Conservation (phyloP, 2,797 vertebrate genomes). For the Petrocephalus sullivani region DNA sequence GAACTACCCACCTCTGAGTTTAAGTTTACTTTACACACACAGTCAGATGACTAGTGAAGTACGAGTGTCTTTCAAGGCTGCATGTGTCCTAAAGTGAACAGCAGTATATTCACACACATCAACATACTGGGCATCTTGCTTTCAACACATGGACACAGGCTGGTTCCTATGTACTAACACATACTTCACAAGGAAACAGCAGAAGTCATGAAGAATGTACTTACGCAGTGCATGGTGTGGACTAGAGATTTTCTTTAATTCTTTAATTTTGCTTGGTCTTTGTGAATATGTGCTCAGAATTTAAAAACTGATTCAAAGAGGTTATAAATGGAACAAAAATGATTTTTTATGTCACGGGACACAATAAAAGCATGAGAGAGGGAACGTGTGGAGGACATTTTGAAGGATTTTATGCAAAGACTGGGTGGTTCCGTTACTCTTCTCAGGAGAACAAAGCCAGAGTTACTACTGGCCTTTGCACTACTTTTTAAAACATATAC, state of each 20-base stretch:
- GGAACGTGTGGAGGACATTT: not conserved
- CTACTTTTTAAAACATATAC: not conserved
- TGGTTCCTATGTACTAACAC: not conserved
- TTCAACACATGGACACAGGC: not conserved
- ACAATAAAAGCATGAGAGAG: not conserved
- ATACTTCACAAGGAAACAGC: not conserved
- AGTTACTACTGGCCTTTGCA: not conserved
- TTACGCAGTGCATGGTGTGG: not conserved
- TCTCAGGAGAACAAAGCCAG: not conserved
- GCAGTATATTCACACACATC: not conserved
- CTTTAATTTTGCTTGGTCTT: not conserved
- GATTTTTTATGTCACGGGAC: not conserved
- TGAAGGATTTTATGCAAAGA: not conserved
- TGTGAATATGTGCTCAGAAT: not conserved
- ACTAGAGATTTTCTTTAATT: not conserved
- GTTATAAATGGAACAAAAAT: not conserved
- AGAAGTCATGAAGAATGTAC: not conserved
- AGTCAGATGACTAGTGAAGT: not conserved
- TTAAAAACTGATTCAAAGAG: not conserved
- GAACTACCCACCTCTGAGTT: not conserved
- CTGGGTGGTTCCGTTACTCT: not conserved
- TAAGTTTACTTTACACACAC: not conserved
- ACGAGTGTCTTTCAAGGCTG: not conserved
- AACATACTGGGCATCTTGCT: not conserved
- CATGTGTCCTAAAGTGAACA: conserved; percentile 7